These are phyloP conservation scores for Stictonetta naevosa DNA, from an alignment of 2,113 vertebrate genomes.

Conservation along the genomic window DNA sequence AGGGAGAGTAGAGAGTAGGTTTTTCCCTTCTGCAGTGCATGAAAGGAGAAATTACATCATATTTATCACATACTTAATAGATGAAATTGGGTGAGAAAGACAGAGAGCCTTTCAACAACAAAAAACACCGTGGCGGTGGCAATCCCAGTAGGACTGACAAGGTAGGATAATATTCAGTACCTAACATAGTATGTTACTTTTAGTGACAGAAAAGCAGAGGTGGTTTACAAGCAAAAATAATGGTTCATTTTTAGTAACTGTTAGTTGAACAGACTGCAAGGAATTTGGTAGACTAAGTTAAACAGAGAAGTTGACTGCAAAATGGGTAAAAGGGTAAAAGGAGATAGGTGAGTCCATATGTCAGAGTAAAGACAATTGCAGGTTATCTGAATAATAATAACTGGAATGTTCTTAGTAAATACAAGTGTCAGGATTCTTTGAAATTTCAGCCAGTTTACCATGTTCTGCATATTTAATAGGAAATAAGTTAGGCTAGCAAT, in stretches of 20 bases:
- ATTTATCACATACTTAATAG: background rate
- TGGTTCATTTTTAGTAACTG: background rate
- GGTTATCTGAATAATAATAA: background rate
- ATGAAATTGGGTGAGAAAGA: background rate
- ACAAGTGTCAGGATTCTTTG: background rate
- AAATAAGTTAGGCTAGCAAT: background rate
- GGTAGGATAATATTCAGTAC: background rate
- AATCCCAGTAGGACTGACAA: background rate
- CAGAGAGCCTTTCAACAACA: background rate
- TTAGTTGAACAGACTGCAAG: background rate
- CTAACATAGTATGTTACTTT: background rate
- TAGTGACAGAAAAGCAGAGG: background rate
- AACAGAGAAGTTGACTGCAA: background rate
- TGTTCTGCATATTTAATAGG: background rate
- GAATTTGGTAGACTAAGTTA: background rate
- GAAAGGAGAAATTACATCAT: background rate
- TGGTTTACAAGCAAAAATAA: background rate
- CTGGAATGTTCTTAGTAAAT: background rate
- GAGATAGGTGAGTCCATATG: rapidly evolving
- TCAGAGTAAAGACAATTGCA: background rate
- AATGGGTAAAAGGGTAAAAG: background rate
- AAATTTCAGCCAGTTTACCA: background rate
- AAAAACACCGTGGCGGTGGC: background rate
- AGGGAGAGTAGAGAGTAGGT: background rate
- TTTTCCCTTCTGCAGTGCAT: background rate